Evolutionary conservation across 1,140 invertebrate genomes (phyloP).

Genomic region (Elysia chlorotica): DNA sequence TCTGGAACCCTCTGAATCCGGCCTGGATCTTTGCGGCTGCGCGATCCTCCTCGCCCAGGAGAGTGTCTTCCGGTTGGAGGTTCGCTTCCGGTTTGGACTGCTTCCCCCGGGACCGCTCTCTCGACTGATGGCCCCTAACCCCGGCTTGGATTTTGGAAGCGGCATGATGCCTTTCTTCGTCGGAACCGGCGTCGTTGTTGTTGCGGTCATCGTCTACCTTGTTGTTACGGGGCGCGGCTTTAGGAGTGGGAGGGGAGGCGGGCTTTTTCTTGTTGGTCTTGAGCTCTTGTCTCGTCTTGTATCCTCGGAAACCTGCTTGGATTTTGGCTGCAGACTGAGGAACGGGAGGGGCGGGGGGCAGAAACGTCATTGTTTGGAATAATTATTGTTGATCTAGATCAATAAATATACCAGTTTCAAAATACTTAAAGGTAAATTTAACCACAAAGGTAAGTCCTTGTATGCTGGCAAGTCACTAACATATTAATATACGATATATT

Average conservation of each 20-base stretch:
- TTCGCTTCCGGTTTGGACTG: too few relatives aligned
- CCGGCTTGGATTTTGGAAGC: slow-evolving; percentile 8
- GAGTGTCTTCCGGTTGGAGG: background rate
- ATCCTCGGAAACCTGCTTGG: background rate
- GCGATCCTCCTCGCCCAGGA: background rate
- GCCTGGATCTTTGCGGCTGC: slow-evolving; percentile 75
- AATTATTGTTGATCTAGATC: too few relatives aligned
- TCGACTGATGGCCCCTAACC: background rate
- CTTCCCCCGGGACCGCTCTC: background rate
- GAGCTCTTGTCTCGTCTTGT: background rate
- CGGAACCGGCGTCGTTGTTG: background rate
- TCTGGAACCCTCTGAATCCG: slow-evolving; percentile 38
- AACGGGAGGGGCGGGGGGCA: background rate
- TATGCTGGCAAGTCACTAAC: too few relatives aligned
- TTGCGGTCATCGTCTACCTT: background rate
- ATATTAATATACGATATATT: too few relatives aligned
- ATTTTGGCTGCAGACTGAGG: background rate
- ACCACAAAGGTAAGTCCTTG: too few relatives aligned
- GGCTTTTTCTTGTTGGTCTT: background rate
- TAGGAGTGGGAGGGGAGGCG: background rate
- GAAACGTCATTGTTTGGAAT: too few relatives aligned
- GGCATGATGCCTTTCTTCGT: background rate
- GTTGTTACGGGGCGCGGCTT: background rate
- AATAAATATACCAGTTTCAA: too few relatives aligned
- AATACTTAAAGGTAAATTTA: too few relatives aligned